phyloP scores from a whole-genome alignment of 1,140 invertebrate species.

The Aplysia californica region DNA sequence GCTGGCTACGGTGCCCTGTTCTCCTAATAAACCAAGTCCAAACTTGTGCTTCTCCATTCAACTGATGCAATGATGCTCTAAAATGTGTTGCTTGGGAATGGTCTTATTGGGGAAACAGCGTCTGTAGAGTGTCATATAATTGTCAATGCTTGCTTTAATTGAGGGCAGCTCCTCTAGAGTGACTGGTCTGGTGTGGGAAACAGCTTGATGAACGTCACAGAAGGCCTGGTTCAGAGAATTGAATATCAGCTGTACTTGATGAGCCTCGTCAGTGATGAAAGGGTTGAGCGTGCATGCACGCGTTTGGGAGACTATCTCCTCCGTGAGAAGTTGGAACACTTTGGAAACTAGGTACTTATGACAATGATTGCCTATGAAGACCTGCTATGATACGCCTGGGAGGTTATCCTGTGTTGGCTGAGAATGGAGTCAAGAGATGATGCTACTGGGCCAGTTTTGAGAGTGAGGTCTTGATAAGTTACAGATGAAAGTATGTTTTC shows the following conservation, averaged over 20 bases:
- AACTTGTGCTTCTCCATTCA: background rate
- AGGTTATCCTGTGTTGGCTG: background rate
- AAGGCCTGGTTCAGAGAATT: background rate
- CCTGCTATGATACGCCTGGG: slow-evolving; percentile 19
- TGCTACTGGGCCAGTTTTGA: slow-evolving; percentile 3
- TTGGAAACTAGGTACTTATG: slow-evolving; percentile 9
- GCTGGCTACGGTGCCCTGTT: too few relatives aligned
- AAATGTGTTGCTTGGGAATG: background rate
- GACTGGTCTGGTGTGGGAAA: background rate
- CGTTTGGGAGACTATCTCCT: background rate
- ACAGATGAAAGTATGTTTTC: background rate
- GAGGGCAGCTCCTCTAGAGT: background rate
- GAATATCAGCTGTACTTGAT: background rate
- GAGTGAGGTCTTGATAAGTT: background rate
- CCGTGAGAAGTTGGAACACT: background rate
- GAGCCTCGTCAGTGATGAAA: background rate
- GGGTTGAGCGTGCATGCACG: background rate
- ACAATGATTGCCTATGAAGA: slow-evolving; percentile 23
- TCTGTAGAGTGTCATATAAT: background rate
- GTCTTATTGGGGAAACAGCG: background rate
- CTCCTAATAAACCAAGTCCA: too few relatives aligned
- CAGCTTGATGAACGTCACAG: background rate
- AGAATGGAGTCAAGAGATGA: background rate
- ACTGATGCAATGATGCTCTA: background rate
- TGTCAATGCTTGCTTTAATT: background rate